A percentile compares a stretch with the other conserved stretches of the same genome.
Evolutionary conservation across 2,797 vertebrate genomes (phyloP).

Genomic region (Euthynnus affinis): DNA sequence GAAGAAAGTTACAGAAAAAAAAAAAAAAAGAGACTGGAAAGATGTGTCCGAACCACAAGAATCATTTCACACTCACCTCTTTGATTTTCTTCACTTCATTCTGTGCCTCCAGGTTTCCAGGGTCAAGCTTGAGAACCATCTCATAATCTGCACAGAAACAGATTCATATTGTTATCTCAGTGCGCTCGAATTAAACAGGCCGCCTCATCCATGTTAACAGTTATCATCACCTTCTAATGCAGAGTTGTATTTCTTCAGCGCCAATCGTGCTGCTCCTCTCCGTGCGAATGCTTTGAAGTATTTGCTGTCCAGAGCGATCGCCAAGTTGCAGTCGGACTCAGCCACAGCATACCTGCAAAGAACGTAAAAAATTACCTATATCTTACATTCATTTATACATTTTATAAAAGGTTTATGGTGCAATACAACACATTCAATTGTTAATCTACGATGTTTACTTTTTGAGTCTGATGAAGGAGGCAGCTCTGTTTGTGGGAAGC

Average conservation of each 20-base stretch:
- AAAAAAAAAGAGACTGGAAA: rapidly evolving
- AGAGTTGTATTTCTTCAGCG: slow-evolving; percentile 88
- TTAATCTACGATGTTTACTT: slow-evolving; percentile 84
- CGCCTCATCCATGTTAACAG: background rate
- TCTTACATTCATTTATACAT: too few relatives aligned
- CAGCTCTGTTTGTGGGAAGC: slow-evolving; percentile 95
- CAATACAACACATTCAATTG: background rate
- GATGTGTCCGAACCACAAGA: rapidly evolving
- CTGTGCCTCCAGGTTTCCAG: slow-evolving; percentile 91
- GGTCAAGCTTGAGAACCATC: slow-evolving; percentile 90
- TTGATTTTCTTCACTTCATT: slow-evolving; percentile 91
- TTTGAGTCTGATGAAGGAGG: slow-evolving; percentile 92
- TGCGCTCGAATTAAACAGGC: rapidly evolving
- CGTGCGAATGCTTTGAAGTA: slow-evolving; percentile 91
- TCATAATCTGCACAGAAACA: slow-evolving; percentile 90
- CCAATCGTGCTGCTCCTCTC: slow-evolving; percentile 91
- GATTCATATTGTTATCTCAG: background rate
- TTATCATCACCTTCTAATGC: slow-evolving; percentile 90
- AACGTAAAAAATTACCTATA: background rate
- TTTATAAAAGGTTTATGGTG: too few relatives aligned
- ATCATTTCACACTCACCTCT: slow-evolving; percentile 81
- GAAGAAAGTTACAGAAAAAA: background rate
- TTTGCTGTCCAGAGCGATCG: slow-evolving; percentile 91
- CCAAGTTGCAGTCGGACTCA: slow-evolving; percentile 96
- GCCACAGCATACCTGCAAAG: slow-evolving; percentile 91